phyloP scores from a whole-genome alignment of 2,113 vertebrate genomes.

The Todiramphus chloris region DNA sequence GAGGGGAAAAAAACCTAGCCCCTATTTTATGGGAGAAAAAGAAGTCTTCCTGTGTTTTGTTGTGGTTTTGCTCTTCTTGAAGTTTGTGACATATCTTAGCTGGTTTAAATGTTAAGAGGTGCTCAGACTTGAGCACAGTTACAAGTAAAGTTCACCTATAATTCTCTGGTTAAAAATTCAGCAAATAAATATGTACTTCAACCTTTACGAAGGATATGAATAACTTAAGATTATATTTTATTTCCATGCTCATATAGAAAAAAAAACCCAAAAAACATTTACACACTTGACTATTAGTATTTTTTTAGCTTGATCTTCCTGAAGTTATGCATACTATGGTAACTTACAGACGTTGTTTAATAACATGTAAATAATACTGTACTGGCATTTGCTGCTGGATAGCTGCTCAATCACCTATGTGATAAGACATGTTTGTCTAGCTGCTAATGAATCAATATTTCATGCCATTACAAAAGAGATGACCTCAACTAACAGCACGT shows the following conservation, averaged over 20 bases:
- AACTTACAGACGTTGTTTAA: neutral
- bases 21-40: neutral
- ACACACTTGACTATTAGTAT: neutral
- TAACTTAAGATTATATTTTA: neutral
- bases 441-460: constrained; percentile 4
- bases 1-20: neutral
- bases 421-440: neutral
- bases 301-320: neutral
- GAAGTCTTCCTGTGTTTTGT: neutral
- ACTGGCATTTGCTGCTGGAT: neutral
- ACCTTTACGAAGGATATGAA: neutral
- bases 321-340: neutral
- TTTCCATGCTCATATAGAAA: neutral
- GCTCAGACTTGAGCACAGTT: neutral
- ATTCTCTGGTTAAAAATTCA: neutral
- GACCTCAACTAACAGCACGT: neutral
- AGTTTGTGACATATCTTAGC: neutral
- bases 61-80: constrained; percentile 4
- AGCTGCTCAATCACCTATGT: neutral
- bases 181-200: neutral
- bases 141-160: neutral
- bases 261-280: neutral
- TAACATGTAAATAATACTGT: neutral
- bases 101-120: constrained; percentile 42
- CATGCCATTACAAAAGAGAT: neutral